Conservation (phyloP, 2,888 invertebrate species). For the Gibbula magus region DNA sequence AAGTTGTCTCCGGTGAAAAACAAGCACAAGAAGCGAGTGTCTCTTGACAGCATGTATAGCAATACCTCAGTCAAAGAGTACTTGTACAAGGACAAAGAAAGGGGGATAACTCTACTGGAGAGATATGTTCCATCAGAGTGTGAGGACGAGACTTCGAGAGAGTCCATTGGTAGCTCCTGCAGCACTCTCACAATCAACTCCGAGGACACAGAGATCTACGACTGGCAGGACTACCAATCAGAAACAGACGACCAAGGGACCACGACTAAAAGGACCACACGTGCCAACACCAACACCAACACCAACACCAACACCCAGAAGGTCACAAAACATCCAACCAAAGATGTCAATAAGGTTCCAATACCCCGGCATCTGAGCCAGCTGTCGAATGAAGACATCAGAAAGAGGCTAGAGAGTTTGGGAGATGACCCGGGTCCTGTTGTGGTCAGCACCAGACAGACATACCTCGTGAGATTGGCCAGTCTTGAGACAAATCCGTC, state of each 20-base stretch:
- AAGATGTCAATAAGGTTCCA: background rate
- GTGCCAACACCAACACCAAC: background rate
- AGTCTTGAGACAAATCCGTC: slow-evolving; percentile 72
- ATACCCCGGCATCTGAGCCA: slow-evolving; percentile 37
- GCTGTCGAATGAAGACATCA: slow-evolving; percentile 51
- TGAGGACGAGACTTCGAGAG: slow-evolving; percentile 51
- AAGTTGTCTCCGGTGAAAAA: background rate
- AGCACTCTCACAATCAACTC: slow-evolving; percentile 48
- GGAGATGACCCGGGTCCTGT: slow-evolving; percentile 89
- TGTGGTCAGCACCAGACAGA: slow-evolving; percentile 83
- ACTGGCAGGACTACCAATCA: slow-evolving; percentile 50
- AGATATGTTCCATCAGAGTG: slow-evolving; percentile 60
- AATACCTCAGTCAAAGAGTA: slow-evolving; percentile 58
- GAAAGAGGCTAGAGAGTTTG: slow-evolving; percentile 72
- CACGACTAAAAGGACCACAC: too few relatives aligned
- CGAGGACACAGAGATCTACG: slow-evolving; percentile 56
- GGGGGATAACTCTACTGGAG: slow-evolving; percentile 62
- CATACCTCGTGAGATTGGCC: slow-evolving; percentile 85
- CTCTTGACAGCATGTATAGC: slow-evolving; percentile 52
- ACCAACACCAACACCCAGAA: too few relatives aligned
- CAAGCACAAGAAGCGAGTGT: slow-evolving; percentile 29
- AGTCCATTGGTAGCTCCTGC: slow-evolving; percentile 54
- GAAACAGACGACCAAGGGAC: background rate
- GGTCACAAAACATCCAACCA: background rate
- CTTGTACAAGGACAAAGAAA: slow-evolving; percentile 61